Conservation (phyloP, 2,113 vertebrate genomes). For the Anser cygnoides region DNA sequence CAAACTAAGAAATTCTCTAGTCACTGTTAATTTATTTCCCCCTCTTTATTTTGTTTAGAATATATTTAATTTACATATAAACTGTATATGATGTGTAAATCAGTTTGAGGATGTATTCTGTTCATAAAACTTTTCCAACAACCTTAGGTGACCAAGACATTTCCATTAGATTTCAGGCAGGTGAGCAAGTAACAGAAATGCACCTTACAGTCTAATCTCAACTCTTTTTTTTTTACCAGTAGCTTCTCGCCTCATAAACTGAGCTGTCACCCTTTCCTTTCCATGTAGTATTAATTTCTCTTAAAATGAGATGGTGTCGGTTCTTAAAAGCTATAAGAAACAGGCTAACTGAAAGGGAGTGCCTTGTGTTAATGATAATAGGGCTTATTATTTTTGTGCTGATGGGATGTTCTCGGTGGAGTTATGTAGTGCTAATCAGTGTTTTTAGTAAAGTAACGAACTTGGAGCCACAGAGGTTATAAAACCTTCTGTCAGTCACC, state of each 20-base stretch:
- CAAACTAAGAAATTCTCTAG: not conserved
- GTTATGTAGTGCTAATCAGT: not conserved
- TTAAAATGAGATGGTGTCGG: not conserved
- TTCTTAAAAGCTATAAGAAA: not conserved
- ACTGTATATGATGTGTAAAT: not conserved
- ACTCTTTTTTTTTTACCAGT: not conserved
- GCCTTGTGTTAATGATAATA: not conserved
- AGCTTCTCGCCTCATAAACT: not conserved
- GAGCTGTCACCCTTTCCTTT: not conserved
- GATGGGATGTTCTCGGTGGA: not conserved
- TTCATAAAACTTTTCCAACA: not conserved
- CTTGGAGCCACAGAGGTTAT: not conserved
- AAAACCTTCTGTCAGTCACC: not conserved
- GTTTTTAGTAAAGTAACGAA: not conserved
- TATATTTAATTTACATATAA: not conserved
- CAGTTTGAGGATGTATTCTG: not conserved
- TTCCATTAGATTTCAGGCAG: not conserved
- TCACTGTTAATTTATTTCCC: not conserved
- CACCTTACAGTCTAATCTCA: not conserved
- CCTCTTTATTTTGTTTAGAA: not conserved
- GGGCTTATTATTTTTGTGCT: not conserved
- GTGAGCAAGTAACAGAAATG: not conserved
- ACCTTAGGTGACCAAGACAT: not conserved
- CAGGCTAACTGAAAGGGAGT: not conserved
- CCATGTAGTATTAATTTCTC: not conserved